Conservation (phyloP, 2,888 invertebrate species). For the Ypsolopha sequella region DNA sequence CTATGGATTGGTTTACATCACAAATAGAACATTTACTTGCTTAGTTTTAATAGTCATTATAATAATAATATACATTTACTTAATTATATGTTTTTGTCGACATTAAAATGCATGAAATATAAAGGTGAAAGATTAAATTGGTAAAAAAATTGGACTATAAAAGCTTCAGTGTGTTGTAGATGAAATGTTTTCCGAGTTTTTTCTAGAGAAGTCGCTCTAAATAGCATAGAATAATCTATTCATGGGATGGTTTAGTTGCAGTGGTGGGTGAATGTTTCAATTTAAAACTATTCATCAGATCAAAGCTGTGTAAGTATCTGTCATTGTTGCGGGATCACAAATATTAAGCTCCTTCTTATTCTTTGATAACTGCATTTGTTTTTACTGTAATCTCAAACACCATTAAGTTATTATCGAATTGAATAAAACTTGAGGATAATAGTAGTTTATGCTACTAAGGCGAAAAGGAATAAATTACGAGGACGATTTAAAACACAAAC, state of each 20-base stretch:
- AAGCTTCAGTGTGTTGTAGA: conserved; percentile 66
- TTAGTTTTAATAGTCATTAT: not conserved
- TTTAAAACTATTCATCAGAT: conserved; percentile 32
- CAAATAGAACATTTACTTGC: not conserved
- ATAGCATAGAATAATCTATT: conserved; percentile 17
- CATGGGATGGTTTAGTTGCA: conserved; percentile 34
- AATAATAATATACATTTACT: not conserved
- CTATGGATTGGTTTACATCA: not conserved
- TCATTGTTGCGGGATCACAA: conserved; percentile 57
- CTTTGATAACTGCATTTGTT: conserved; percentile 44
- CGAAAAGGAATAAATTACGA: no score
- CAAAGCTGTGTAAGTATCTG: conserved; percentile 29
- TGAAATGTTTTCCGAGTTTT: conserved; percentile 14
- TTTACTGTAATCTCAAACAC: conserved; percentile 32
- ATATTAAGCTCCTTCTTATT: conserved; percentile 35
- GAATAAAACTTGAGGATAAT: not conserved
- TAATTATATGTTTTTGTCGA: not conserved
- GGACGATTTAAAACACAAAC: no score
- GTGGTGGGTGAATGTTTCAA: conserved; percentile 39
- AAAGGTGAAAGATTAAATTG: conserved; percentile 43
- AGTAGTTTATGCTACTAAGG: no score
- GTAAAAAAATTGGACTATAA: conserved; percentile 29
- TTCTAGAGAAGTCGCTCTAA: conserved; percentile 3
- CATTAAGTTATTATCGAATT: no score
- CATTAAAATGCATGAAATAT: conserved; percentile 48